Evolutionary conservation across 2,797 vertebrate genomes (phyloP).

Genomic region (Neostethus bicornis): DNA sequence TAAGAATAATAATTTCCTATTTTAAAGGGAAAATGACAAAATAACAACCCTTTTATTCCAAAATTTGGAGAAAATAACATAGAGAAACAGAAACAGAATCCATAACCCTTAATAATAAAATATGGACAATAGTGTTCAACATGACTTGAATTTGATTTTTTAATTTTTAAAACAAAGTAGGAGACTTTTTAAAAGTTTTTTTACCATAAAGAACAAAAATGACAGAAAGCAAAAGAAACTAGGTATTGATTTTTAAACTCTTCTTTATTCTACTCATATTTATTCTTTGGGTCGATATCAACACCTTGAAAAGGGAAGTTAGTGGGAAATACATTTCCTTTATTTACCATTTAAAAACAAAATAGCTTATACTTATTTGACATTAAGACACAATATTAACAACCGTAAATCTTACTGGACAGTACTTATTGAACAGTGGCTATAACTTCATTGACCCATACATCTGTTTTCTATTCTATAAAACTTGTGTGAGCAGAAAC

Average conservation of each 20-base stretch:
- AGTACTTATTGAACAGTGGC: slow-evolving; percentile 7
- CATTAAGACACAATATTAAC: neutral
- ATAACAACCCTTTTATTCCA: neutral
- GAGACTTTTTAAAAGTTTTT: neutral
- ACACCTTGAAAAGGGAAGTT: neutral
- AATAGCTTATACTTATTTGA: neutral
- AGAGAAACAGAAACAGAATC: neutral
- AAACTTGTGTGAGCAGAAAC: too few species aligned
- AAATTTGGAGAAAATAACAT: neutral
- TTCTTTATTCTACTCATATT: neutral
- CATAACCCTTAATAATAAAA: neutral
- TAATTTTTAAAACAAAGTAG: too few species aligned
- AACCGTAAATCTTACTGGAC: neutral
- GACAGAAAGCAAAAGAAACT: neutral
- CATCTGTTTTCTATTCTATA: slow-evolving; percentile 4
- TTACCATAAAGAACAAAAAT: neutral
- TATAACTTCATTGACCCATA: neutral
- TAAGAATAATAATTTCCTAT: neutral
- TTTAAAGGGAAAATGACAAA: neutral
- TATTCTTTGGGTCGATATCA: neutral
- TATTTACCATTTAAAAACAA: neutral
- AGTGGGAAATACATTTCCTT: neutral
- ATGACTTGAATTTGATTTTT: too few species aligned
- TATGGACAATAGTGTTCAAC: too few species aligned
- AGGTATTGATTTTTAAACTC: neutral